Evolutionary conservation across 2,888 invertebrate species (phyloP), one percentile per base, ranked within the genome.

Genomic region (Scrobipalpa costella): DNA sequence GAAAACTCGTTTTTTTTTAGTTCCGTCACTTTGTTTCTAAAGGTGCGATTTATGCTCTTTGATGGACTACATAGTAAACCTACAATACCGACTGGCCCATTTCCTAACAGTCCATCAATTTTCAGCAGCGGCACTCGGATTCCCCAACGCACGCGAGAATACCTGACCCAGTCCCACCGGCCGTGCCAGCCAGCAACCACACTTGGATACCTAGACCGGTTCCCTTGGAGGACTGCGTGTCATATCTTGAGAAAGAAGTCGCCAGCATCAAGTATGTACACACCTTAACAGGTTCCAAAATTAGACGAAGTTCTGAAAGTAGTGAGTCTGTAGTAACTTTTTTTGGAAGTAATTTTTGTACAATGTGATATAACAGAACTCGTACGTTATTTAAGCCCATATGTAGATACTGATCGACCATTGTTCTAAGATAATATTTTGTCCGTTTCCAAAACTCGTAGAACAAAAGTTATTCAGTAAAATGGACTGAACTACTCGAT

Each of bases 161-260:
- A 1, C 75, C 83, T 0, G 82, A 86, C 1, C 87, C 86, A 0
- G 70, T 67, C n/a, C 86, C 83, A 0, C 83, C 84, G 2, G 67
- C 70, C 0, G 76, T 73, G 0, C 64, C 70, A 0, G 57, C 74
- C 60, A 63, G 63, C 68, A 79, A 72, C 64, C 90, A 90, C 81
- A 90, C 90, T 1, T 90, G 91, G 91, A 68, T 81, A 0, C 86
- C 90, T 0, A 69, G 71, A 3, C 66, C 79, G 0, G 69, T 75
- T 0, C 78, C 85, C 0, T 69, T 90, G 2, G 87, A 88, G 13
- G 86, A 86, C 69, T 88, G 90, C 65, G 81, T 91, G 57, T 78
- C 84, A 0, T 88, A 80, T 58, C 73, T 91, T 17, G 90, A 91
- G 72, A 90, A 88, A 63, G 91, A 91, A 71, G 81, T 91, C 11